Evolutionary conservation across 2,797 vertebrate genomes (phyloP), one percentile per base, ranked within the genome.

Genomic region (Melanotaenia boesemani): DNA sequence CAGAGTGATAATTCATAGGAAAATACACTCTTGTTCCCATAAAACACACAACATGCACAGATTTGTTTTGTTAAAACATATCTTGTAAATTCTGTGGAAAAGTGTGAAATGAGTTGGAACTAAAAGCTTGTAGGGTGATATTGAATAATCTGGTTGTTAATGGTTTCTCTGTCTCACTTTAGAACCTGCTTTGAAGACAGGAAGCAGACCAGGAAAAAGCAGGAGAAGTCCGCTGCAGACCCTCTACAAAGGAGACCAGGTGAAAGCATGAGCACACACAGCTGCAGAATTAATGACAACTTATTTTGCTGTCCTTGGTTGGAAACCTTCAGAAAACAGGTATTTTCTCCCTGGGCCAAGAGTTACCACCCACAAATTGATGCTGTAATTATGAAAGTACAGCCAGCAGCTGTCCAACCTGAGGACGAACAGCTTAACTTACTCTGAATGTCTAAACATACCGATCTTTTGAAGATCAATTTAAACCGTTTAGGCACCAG

Each of bases 231-330:
- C 97, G 0, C 91, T 98, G 71, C 96, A 98, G 90, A 87, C 91
- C 5, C 91, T 97, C 2, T 95, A 96, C 3, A 94, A 96, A 63
- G 94, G 93, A 82, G 95, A 97, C 75, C 95, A 97, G 96, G 98
- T 99, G 90, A 93, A 80, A 52, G 58, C 44, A 58, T 32, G 59
- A 6, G 22, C 46, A 55, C n/a, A 44, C 52, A 58, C n/a, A 44
- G 30, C 44, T 46, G 44, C 44, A 20, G 18, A 46, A 18, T 20
- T 46, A 6, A 46, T 46, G 44, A 20, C 44, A 2, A 20, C 16
- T 46, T 46, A 46, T 46, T 46, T 46, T 46, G 16, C 18, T 1
- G 44, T 46, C 18, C 18, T 46, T 46, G 18, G 16, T 46, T 18
- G 6, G 44, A 20, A 46, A 46, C 18, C 5, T 18, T 46, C 16